Evolutionary conservation across 2,113 vertebrate species (phyloP).

Genomic region (Cyprinodon variegatus): DNA sequence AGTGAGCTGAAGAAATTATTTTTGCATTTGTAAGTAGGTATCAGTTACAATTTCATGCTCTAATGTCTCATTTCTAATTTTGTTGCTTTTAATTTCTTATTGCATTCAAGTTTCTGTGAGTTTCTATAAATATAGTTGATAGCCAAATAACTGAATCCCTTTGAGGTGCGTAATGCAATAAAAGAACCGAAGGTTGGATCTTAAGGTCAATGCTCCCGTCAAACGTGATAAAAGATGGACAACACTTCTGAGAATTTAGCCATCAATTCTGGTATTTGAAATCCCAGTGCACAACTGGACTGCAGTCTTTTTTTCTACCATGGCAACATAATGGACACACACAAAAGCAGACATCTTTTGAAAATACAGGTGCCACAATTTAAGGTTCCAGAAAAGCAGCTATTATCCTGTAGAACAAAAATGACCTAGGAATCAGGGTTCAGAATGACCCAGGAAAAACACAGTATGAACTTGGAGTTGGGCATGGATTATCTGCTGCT

Average conservation of each 20-base stretch:
- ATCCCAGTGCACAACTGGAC: neutral
- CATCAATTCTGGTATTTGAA: conserved; percentile 5
- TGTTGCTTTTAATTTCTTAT: conserved; percentile 1
- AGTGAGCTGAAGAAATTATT: conserved; percentile 10
- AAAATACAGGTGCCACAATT: neutral
- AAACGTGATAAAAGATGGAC: conserved; percentile 13
- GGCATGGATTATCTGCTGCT: neutral
- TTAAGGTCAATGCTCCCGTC: neutral
- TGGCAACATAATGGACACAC: neutral
- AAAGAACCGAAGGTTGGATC: conserved; percentile 9
- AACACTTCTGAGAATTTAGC: conserved; percentile 13
- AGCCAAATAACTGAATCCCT: neutral
- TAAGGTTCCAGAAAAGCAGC: neutral
- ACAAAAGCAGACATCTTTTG: neutral
- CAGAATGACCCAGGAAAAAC: neutral
- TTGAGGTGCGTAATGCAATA: conserved; percentile 1
- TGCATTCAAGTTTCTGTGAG: conserved; percentile 8
- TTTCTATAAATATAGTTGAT: neutral
- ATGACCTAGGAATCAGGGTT: neutral
- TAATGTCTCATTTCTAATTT: neutral
- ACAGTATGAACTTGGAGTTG: neutral
- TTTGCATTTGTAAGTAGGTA: conserved; percentile 33
- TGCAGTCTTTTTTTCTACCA: neutral
- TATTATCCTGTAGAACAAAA: neutral
- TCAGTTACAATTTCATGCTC: neutral